Percentiles rank a stretch among this genome's conserved stretches.
Conservation (phyloP, 2,113 vertebrate genomes). For the Aepyceros melampus region DNA sequence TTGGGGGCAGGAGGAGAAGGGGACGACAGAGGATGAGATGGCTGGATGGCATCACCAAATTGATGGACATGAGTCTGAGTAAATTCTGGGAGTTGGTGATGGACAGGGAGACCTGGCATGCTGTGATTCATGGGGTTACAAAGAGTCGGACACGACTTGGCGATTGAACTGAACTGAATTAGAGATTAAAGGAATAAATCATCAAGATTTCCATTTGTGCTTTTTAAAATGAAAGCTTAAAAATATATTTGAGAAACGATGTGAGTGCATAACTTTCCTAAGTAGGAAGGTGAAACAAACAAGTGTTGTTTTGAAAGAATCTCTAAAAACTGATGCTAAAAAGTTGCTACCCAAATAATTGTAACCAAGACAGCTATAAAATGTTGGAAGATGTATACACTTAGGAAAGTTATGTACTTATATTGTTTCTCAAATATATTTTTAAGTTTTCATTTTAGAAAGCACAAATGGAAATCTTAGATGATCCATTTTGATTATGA, state of each 20-base stretch:
- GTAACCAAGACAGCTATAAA: neutral
- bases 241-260: no score
- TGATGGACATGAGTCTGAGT: no score
- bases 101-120: no score
- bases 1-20: no score
- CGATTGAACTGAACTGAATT: neutral
- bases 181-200: neutral
- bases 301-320: neutral
- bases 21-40: no score
- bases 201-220: no score
- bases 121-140: no score
- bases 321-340: neutral
- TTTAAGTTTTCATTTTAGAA: constrained; percentile 16
- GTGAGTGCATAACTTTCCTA: no score
- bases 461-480: neutral
- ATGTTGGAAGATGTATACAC: neutral
- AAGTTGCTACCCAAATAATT: neutral
- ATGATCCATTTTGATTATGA: neutral
- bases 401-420: neutral
- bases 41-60: no score
- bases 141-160: no score
- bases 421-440: neutral
- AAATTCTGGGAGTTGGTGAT: no score
- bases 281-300: neutral
- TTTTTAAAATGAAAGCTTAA: no score